Evolutionary conservation across 2,113 vertebrate species (phyloP), one percentile per base, ranked within the genome.

Genomic region (Calyptommatus sinebrachiatus): DNA sequence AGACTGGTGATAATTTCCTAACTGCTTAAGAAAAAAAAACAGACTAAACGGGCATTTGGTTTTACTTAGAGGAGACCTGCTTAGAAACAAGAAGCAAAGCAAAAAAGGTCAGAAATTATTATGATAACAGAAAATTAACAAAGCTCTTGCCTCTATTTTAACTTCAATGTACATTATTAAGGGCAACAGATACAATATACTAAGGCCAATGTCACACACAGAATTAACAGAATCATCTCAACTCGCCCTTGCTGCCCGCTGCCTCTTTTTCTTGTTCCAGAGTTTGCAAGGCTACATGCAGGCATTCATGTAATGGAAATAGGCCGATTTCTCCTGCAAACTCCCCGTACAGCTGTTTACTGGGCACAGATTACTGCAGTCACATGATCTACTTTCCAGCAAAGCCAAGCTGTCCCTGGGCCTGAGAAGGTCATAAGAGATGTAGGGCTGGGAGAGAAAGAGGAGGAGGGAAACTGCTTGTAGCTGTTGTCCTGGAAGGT

Each of bases 331-430:
- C 93, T 89, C 78, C 84, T 35, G 89, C 88, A 88, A 90, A 78
- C 90, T 85, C 85, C 86, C 90, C 53, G 89, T 70, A 71, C 93
- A 94, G 87, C 89, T 94, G 89, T 88, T 93, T 78, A 77, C 91
- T 89, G 88, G 85, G 93, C 88, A 88, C 2, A 85, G 96, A 97
- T 97, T 95, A 95, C 88, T 57, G 86, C 86, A 77, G 93, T 95
- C 96, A 96, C 94, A 88, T 96, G 95, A 94, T 93, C 89, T 87
- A 91, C 88, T 90, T 93, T 94, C 89, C 88, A 93, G 93, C 92
- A 95, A 94, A 94, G 91, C 85, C 94, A 93, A 94, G 93, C 94
- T 96, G 95, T 92, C 94, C 91, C 83, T 77, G 26, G 81, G 87
- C 92, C 91, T 89, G 89, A 92, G 94, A 93, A 95, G 95, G 95